Base-by-base conservation (phyloP, 2,888 invertebrate species). In the Salpingus planirostris region DNA sequence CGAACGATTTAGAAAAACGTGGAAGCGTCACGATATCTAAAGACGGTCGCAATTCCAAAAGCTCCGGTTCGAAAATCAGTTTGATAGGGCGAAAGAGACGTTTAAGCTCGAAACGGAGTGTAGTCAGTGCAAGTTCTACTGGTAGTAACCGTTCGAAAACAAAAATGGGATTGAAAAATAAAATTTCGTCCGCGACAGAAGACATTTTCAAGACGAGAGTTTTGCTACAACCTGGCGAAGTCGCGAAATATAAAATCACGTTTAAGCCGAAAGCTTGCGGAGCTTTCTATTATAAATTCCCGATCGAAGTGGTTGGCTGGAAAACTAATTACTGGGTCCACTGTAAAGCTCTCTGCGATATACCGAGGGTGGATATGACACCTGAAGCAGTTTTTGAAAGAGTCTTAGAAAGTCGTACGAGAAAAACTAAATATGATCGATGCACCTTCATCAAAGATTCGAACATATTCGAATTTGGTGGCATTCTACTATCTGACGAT, bases 391-490 rank as follows among this genome's bases (percentile, higher is more conserved):
- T 63, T 29, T 63, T 62, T 38, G 33, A 45, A 1, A 52, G 44
- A 33, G 43, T 46, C 10, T 31, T 54, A 3, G 42, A 49, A 3
- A 35, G 31, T 27, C 42, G 45, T 8, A 38, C 23, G n/a, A 46
- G 49, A 8, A 50, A 46, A 24, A 46, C 36, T n/a, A 33, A 44
- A 13, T 42, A 42, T 14, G 34, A 42, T 5, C 47, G 50, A 21
- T 48, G 47, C 14, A 40, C 54, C 3, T 64, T 48, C 43, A 38
- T 56, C 14, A 38, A 43, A 15, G 45, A 59, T 10, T 41, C 46
- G 11, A 41, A 54, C 3, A 40, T 50, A 10, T 57, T 59, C 26
- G 57, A 62, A 44, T 60, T 65, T 44, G 64, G 62, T 4, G 45
- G 51, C 13, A 13, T 13, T 5, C 8, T 18, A 8, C 5, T 18